These are phyloP conservation scores for Tipula unca DNA, from an alignment of 2,888 invertebrate species.

Conservation along the genomic window DNA sequence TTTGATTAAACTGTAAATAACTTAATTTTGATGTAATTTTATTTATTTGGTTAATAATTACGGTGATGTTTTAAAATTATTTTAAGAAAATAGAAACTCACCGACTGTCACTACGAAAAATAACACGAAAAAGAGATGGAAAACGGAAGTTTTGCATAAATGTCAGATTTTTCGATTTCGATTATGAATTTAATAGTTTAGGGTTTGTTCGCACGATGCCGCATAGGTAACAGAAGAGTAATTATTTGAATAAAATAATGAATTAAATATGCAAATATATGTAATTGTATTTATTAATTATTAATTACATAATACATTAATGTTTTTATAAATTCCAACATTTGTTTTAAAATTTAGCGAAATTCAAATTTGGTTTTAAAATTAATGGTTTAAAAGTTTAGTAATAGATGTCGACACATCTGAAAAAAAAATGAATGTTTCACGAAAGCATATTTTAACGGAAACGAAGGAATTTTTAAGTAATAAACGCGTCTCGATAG, in stretches of 20 bases:
- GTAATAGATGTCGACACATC: neutral
- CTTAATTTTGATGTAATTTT: neutral
- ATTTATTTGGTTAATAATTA: neutral
- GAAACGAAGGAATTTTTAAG: no score
- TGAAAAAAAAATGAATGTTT: no score
- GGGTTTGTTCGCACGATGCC: neutral
- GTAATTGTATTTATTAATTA: neutral
- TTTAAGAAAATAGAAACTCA: neutral
- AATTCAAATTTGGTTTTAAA: neutral
- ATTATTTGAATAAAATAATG: neutral
- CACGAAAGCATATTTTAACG: no score
- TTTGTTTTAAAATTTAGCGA: neutral
- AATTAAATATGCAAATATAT: neutral
- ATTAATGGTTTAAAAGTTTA: neutral
- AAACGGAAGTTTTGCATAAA: slow-evolving; percentile 16
- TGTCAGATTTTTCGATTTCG: slow-evolving; percentile 3
- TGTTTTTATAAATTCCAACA: neutral
- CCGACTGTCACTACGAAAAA: slow-evolving; percentile 20
- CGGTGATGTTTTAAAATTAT: neutral
- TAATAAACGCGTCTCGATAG: no score
- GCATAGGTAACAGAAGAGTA: neutral
- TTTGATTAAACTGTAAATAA: neutral
- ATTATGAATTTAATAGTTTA: neutral
- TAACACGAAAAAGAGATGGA: slow-evolving; percentile 18
- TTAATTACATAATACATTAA: neutral